phyloP scores from a whole-genome alignment of 2,113 vertebrate genomes.

The Chloroceryle aenea region DNA sequence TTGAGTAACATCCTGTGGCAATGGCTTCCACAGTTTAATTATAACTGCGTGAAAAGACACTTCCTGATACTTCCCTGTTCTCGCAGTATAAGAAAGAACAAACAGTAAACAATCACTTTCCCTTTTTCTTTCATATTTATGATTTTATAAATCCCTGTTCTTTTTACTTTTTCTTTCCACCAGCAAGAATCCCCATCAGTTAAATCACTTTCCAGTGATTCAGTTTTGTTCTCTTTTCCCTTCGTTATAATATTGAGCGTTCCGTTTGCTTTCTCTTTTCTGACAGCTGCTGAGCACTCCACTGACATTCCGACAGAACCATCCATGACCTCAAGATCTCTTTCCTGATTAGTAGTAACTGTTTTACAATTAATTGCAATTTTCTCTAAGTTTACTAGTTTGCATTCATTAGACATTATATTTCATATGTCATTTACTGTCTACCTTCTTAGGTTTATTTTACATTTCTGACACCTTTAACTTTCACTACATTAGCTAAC shows the following conservation, averaged over 20 bases:
- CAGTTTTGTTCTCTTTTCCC: neutral
- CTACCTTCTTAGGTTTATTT: neutral
- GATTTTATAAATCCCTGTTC: neutral
- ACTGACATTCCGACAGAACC: neutral
- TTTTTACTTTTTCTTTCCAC: neutral
- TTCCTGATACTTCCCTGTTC: constrained; percentile 11
- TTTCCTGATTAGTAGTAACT: neutral
- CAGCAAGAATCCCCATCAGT: neutral
- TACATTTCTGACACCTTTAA: neutral
- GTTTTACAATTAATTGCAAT: neutral
- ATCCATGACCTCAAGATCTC: neutral
- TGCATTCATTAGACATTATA: neutral
- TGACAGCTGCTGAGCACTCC: neutral
- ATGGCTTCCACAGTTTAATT: constrained; percentile 54
- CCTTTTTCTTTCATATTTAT: neutral
- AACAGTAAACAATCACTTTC: neutral
- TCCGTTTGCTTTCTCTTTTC: neutral
- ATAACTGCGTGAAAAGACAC: neutral
- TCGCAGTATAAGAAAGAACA: neutral
- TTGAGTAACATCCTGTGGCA: constrained; percentile 51
- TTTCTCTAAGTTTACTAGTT: neutral
- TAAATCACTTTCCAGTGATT: neutral
- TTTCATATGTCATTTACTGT: neutral
- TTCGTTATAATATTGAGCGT: neutral
- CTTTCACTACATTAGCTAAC: neutral